Conservation (phyloP, 64 coral and sea anemone genomes). For the Porites lutea region DNA sequence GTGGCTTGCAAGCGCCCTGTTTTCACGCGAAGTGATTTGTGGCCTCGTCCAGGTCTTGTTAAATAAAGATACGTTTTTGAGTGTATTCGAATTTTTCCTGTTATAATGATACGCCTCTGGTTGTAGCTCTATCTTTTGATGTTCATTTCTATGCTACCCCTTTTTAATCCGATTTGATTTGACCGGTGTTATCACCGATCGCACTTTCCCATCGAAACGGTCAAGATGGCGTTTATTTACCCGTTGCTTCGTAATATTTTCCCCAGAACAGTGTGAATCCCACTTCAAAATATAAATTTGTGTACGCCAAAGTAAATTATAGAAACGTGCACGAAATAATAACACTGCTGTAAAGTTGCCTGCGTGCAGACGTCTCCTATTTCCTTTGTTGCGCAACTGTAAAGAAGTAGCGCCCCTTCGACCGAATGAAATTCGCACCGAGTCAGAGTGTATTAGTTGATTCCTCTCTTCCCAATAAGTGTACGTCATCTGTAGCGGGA, state of each 20-base stretch:
- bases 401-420: too few relatives aligned
- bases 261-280: not conserved
- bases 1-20: too few relatives aligned
- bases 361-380: too few relatives aligned
- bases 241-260: not conserved
- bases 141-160: not conserved
- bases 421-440: too few relatives aligned
- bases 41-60: too few relatives aligned
- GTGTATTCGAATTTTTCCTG: slow-evolving; percentile 15
- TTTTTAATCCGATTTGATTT: slow-evolving; percentile 66
- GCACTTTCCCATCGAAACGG: not conserved
- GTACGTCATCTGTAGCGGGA: not conserved
- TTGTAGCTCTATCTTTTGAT: slow-evolving; percentile 17
- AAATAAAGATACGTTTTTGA: too few relatives aligned
- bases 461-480: not conserved
- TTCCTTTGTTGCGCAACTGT: too few relatives aligned
- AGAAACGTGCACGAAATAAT: too few relatives aligned
- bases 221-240: slow-evolving; percentile 46
- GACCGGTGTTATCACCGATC: slow-evolving; percentile 7
- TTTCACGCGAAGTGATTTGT: too few relatives aligned
- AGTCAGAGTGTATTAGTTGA: too few relatives aligned
- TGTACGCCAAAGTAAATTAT: too few relatives aligned
- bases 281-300: not conserved
- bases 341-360: too few relatives aligned
- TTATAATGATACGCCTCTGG: not conserved